Percentiles rank a stretch among this genome's conserved stretches.
Evolutionary conservation across 2,888 invertebrate species (phyloP).

Genomic region (Congeria kusceri): DNA sequence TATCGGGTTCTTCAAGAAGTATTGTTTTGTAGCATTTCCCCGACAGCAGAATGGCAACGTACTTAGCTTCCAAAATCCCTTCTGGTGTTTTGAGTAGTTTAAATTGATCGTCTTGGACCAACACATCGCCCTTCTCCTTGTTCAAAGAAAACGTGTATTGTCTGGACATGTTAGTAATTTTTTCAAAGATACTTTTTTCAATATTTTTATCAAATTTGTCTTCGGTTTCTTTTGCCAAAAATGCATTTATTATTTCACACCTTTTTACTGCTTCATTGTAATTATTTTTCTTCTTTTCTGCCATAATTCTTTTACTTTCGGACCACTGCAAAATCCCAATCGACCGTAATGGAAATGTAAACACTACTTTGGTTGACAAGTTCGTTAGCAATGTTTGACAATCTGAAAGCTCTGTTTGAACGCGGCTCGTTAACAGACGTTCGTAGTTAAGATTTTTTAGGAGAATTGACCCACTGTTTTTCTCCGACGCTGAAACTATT

Average conservation of each 20-base stretch:
- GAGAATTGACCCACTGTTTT: background rate
- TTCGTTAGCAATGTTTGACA: background rate
- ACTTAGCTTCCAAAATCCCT: conserved; percentile 52
- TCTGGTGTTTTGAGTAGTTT: conserved; percentile 45
- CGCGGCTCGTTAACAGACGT: no score
- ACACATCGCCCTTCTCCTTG: no score
- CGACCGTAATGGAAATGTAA: background rate
- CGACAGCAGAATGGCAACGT: conserved; percentile 28
- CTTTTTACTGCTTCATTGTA: conserved; percentile 1
- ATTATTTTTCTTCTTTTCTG: background rate
- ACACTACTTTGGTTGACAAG: no score
- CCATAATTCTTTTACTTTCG: conserved; percentile 7
- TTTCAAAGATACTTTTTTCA: no score
- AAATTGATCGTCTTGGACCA: no score
- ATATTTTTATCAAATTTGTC: no score
- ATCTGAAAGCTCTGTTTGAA: background rate
- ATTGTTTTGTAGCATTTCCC: conserved; percentile 35
- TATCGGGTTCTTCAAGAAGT: conserved; percentile 48
- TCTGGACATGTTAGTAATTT: no score
- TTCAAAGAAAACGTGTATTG: no score
- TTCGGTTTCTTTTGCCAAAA: background rate
- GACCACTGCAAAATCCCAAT: conserved; percentile 16
- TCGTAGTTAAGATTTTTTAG: background rate
- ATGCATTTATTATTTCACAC: conserved; percentile 12
- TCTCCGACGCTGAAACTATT: no score